Conservation (phyloP, 2,113 vertebrate species). For the Athene cunicularia region DNA sequence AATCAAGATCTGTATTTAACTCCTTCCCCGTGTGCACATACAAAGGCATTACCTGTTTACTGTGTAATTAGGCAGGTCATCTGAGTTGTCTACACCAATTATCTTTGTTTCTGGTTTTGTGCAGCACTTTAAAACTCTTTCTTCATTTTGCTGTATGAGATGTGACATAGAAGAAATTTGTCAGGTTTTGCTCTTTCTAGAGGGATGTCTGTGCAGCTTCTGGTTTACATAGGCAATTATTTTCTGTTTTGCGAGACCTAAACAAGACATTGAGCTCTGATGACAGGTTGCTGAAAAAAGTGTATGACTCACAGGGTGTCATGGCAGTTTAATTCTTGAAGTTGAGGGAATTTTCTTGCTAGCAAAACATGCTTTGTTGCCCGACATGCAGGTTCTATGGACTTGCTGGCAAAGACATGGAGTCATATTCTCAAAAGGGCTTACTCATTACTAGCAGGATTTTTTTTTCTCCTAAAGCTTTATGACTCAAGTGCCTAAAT, state of each 20-base stretch:
- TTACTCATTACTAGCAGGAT: accelerated
- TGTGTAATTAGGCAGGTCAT: background rate
- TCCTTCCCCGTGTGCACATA: background rate
- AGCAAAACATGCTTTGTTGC: background rate
- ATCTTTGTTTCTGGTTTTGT: background rate
- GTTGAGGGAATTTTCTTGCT: background rate
- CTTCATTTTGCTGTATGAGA: background rate
- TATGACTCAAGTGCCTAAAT: background rate
- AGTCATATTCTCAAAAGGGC: background rate
- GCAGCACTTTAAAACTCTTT: background rate
- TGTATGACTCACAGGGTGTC: accelerated
- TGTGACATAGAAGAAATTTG: background rate
- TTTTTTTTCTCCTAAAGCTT: background rate
- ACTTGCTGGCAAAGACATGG: background rate
- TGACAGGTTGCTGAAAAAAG: background rate
- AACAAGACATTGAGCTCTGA: background rate
- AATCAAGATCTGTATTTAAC: background rate
- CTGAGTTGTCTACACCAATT: background rate
- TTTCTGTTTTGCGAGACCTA: background rate
- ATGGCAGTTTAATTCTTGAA: background rate
- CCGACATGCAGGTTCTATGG: background rate
- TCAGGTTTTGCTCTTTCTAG: background rate
- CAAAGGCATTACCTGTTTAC: background rate
- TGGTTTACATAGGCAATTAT: background rate
- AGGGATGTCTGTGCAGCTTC: background rate